Evolutionary conservation across 2,888 invertebrate species (phyloP).

Genomic region (Noctuana brunneofusca): DNA sequence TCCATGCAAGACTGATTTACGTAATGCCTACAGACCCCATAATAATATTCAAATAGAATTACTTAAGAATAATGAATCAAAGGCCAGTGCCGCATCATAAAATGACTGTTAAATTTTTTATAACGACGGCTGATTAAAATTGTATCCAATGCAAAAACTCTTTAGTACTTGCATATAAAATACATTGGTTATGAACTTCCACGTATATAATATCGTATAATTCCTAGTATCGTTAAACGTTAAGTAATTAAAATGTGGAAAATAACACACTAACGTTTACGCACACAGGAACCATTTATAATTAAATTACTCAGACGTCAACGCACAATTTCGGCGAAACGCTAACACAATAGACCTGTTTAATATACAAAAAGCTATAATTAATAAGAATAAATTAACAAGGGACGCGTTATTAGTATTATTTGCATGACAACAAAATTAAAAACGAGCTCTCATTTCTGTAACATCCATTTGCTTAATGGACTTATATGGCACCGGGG

Average conservation of each 20-base stretch:
- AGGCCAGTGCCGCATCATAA: slow-evolving; percentile 8
- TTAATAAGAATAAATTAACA: slow-evolving; percentile 59
- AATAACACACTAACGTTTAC: not conserved
- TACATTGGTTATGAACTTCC: not conserved
- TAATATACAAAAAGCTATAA: slow-evolving; percentile 51
- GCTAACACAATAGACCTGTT: slow-evolving; percentile 39
- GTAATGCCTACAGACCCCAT: slow-evolving; percentile 18
- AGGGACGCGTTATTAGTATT: slow-evolving; percentile 67
- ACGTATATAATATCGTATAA: too few relatives aligned
- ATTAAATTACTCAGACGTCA: slow-evolving; percentile 24
- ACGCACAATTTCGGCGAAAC: slow-evolving; percentile 23
- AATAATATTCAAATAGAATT: slow-evolving; percentile 29
- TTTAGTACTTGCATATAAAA: not conserved
- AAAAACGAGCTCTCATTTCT: slow-evolving; percentile 77
- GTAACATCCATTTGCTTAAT: slow-evolving; percentile 78
- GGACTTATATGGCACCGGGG: slow-evolving; percentile 77
- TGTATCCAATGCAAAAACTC: not conserved
- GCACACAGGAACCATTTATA: slow-evolving; percentile 14
- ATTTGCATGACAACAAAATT: slow-evolving; percentile 76
- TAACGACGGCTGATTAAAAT: not conserved
- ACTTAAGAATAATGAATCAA: slow-evolving; percentile 30
- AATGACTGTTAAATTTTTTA: slow-evolving; percentile 14
- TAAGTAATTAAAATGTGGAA: not conserved
- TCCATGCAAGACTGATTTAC: slow-evolving; percentile 44
- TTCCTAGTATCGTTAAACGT: not conserved